These are phyloP conservation scores for Chrysolina americana DNA, from an alignment of 2,888 invertebrate genomes.

Conservation along the genomic window DNA sequence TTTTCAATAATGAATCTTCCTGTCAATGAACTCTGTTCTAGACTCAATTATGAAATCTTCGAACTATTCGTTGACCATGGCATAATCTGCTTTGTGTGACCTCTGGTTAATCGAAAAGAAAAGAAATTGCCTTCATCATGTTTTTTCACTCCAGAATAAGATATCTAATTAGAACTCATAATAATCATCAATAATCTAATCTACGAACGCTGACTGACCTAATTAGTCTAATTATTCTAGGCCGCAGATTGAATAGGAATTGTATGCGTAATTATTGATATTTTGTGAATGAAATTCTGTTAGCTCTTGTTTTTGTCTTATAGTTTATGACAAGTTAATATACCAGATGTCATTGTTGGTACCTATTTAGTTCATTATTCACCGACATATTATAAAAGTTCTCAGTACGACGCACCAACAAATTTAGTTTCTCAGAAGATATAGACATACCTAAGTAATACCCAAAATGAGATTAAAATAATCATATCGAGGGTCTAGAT, in stretches of 20 bases:
- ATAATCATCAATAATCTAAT: constrained; percentile 1
- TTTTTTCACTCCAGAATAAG: neutral
- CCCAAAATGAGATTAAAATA: too few relatives aligned
- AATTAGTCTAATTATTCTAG: neutral
- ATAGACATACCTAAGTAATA: too few relatives aligned
- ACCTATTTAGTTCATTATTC: too few relatives aligned
- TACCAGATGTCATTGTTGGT: too few relatives aligned
- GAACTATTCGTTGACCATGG: neutral
- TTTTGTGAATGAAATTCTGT: too few relatives aligned
- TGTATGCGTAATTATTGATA: neutral
- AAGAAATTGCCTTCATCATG: neutral
- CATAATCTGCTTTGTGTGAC: neutral
- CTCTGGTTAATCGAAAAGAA: neutral
- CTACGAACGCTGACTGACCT: neutral
- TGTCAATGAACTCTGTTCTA: neutral
- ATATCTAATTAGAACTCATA: neutral
- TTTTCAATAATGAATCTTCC: neutral
- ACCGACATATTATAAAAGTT: too few relatives aligned
- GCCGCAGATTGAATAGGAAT: neutral
- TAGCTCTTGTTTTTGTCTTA: too few relatives aligned
- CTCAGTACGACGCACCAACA: too few relatives aligned
- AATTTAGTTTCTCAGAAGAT: too few relatives aligned
- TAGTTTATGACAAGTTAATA: too few relatives aligned
- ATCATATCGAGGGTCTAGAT: too few relatives aligned
- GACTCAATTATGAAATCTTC: neutral